These are phyloP conservation scores for Campaea margaritaria DNA, from an alignment of 2,888 invertebrate species.

Conservation along the genomic window DNA sequence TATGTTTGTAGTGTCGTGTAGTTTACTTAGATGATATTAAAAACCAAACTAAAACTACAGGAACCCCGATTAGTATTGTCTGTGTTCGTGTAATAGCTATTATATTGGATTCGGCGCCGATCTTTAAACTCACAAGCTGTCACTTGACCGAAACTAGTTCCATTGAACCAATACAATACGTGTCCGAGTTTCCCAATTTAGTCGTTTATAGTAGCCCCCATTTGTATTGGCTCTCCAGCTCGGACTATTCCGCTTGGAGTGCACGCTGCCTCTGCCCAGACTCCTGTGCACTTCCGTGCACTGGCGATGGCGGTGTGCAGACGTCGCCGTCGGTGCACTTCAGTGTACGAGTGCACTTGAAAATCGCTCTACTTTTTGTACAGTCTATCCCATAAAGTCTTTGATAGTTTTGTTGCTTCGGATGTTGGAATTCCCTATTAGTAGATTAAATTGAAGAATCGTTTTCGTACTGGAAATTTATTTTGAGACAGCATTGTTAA, in stretches of 20 bases:
- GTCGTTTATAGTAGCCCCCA: slow-evolving; percentile 13
- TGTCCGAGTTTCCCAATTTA: slow-evolving; percentile 19
- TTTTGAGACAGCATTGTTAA: too few relatives aligned
- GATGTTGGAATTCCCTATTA: too few relatives aligned
- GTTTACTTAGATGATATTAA: too few relatives aligned
- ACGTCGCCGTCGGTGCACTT: slow-evolving; percentile 2
- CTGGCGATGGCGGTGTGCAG: slow-evolving; percentile 11
- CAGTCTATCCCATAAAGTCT: not conserved
- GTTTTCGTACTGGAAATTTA: too few relatives aligned
- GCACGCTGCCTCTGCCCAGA: not conserved
- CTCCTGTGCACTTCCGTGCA: slow-evolving; percentile 3
- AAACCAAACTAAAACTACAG: too few relatives aligned
- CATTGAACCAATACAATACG: slow-evolving; percentile 20
- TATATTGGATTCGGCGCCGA: not conserved
- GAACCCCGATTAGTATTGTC: too few relatives aligned
- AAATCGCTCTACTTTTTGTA: not conserved
- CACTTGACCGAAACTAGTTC: slow-evolving; percentile 13
- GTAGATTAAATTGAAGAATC: too few relatives aligned
- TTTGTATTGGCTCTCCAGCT: slow-evolving; percentile 10
- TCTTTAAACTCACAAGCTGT: slow-evolving; percentile 5
- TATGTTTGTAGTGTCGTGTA: too few relatives aligned
- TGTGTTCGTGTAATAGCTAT: too few relatives aligned
- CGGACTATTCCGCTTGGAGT: slow-evolving; percentile 1
- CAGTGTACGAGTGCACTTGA: not conserved
- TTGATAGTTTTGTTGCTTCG: not conserved